phyloP scores from a whole-genome alignment of 2,888 invertebrate genomes.

The Scaptomyza caliginosa region DNA sequence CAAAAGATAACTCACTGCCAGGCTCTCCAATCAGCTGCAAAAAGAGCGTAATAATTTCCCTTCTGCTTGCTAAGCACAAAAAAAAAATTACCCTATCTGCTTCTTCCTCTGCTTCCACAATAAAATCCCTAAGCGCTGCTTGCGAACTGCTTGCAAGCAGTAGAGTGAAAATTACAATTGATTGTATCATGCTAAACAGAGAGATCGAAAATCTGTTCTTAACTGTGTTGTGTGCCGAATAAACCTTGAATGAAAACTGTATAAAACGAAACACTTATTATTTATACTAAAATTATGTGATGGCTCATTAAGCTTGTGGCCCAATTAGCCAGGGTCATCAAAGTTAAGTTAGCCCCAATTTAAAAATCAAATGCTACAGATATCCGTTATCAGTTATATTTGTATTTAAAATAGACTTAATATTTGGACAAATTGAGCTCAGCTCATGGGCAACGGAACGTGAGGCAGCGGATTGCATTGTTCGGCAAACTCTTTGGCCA shows the following conservation, averaged over 20 bases:
- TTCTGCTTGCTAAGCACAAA: accelerated
- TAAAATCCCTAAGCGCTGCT: slow-evolving; percentile 69
- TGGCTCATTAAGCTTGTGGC: slow-evolving; percentile 35
- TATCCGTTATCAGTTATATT: background rate
- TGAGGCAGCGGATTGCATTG: slow-evolving; percentile 82
- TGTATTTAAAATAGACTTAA: background rate
- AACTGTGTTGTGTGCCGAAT: slow-evolving; percentile 22
- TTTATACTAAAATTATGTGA: slow-evolving; percentile 20
- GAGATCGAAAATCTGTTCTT: background rate
- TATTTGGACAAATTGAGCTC: slow-evolving; percentile 13
- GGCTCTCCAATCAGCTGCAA: background rate
- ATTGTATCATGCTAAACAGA: slow-evolving; percentile 31
- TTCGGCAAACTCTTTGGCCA: slow-evolving; percentile 75
- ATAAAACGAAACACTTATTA: background rate
- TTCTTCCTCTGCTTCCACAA: slow-evolving; percentile 49
- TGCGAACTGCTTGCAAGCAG: slow-evolving; percentile 9
- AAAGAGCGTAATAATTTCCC: background rate
- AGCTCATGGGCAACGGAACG: slow-evolving; percentile 75
- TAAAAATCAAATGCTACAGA: background rate
- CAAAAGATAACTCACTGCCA: slow-evolving; percentile 11
- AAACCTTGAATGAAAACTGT: slow-evolving; percentile 49
- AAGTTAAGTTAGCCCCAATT: background rate
- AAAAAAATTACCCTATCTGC: slow-evolving; percentile 8
- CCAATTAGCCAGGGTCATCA: background rate
- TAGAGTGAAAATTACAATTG: slow-evolving; percentile 29